Conservation (phyloP, 2,888 invertebrate genomes). For the Zonitis immaculata region DNA sequence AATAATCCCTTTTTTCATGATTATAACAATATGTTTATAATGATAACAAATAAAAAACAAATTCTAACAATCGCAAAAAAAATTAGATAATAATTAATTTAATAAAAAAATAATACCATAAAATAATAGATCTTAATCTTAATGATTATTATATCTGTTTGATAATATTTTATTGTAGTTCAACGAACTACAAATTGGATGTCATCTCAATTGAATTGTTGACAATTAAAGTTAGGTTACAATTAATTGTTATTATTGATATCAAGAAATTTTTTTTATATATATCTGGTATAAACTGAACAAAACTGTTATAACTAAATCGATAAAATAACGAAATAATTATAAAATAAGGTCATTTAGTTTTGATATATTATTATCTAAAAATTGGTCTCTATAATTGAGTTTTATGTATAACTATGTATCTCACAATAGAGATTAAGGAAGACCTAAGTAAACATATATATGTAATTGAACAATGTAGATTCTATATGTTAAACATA, state of each 20-base stretch:
- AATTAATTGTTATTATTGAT: neutral
- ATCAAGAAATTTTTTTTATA: too few relatives aligned
- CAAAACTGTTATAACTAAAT: neutral
- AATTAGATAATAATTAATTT: too few relatives aligned
- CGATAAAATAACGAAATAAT: neutral
- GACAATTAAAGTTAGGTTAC: neutral
- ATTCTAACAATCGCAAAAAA: too few relatives aligned
- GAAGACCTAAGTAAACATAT: conserved; percentile 21
- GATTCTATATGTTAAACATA: conserved; percentile 13
- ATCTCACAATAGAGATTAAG: conserved; percentile 18
- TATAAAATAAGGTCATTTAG: too few relatives aligned
- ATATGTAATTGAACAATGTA: conserved; percentile 12
- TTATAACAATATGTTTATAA: neutral
- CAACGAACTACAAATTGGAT: neutral
- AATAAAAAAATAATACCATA: neutral
- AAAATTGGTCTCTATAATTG: too few relatives aligned
- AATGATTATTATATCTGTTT: too few relatives aligned
- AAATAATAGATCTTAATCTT: too few relatives aligned
- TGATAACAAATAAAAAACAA: conserved; percentile 1
- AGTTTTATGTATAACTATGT: too few relatives aligned
- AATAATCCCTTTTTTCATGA: neutral
- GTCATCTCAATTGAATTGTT: neutral
- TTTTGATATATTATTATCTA: too few relatives aligned
- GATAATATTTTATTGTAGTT: neutral
- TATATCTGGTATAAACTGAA: conserved; percentile 3